Conservation (phyloP, 2,797 vertebrate genomes). For the Euthynnus affinis region DNA sequence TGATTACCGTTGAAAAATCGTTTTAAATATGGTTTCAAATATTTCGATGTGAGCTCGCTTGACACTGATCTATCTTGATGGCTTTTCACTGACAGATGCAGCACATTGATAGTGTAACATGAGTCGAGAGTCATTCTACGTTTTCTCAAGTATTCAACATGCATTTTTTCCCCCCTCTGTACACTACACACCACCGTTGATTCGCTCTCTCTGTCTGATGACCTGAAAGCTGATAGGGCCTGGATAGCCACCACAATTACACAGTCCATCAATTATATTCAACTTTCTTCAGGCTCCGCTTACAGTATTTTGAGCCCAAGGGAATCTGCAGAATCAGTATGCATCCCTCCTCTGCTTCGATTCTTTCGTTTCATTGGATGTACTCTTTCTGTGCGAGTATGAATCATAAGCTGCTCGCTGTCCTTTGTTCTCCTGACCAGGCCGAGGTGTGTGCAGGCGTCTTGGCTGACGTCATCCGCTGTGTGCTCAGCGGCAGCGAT, state of each 20-base stretch:
- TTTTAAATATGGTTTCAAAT: not conserved
- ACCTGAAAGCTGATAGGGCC: constrained; percentile 65
- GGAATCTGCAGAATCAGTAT: constrained; percentile 36
- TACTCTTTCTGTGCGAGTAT: constrained; percentile 20
- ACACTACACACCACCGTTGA: not conserved
- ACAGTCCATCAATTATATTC: constrained; percentile 51
- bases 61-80: not conserved
- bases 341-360: constrained; percentile 21
- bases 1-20: not conserved
- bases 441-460: constrained; percentile 95
- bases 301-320: constrained; percentile 52
- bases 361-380: constrained; percentile 23
- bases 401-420: constrained; percentile 62
- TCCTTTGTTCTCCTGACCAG: constrained; percentile 81
- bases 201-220: constrained; percentile 49
- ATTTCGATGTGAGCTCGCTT: not conserved
- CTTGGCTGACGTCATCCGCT: constrained; percentile 95
- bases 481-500: constrained; percentile 95
- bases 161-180: not conserved
- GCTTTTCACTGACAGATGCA: not conserved
- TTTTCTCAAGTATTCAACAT: constrained; percentile 31
- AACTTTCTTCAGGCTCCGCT: constrained; percentile 46
- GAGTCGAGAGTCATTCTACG: not conserved
- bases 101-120: not conserved
- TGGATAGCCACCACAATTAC: constrained; percentile 43